Percentiles rank a stretch among this genome's conserved stretches.
Evolutionary conservation across 2,113 vertebrate genomes (phyloP).

Genomic region (Channa maculata): DNA sequence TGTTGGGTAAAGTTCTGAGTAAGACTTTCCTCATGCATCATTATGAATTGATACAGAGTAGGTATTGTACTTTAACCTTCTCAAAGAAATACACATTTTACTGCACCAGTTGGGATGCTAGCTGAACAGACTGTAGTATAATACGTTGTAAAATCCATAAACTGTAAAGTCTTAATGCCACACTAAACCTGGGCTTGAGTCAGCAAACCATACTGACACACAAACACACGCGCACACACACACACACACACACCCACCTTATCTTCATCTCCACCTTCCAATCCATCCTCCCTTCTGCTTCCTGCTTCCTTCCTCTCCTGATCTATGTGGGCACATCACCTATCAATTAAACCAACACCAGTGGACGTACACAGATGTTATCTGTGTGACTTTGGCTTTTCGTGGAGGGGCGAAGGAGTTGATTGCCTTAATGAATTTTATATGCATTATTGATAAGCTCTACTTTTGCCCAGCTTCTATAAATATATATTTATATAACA

Average conservation of each 20-base stretch:
- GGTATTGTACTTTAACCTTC: slow-evolving; percentile 16
- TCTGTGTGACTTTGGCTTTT: slow-evolving; percentile 29
- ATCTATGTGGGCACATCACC: slow-evolving; percentile 46
- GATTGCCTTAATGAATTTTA: slow-evolving; percentile 60
- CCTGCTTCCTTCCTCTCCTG: slow-evolving; percentile 48
- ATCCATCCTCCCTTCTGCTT: slow-evolving; percentile 16
- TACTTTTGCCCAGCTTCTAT: slow-evolving; percentile 43
- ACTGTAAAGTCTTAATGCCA: slow-evolving; percentile 54
- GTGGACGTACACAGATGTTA: slow-evolving; percentile 41
- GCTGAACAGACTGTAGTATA: slow-evolving; percentile 36
- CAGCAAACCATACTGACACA: slow-evolving; percentile 25
- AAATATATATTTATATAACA: slow-evolving; percentile 66
- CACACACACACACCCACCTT: slow-evolving; percentile 35
- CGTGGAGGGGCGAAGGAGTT: slow-evolving; percentile 15
- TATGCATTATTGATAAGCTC: slow-evolving; percentile 65
- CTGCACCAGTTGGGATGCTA: slow-evolving; percentile 18
- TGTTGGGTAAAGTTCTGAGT: neutral
- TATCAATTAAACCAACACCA: slow-evolving; percentile 56
- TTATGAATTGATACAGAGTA: neutral
- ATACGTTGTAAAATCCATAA: slow-evolving; percentile 46
- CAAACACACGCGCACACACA: slow-evolving; percentile 16
- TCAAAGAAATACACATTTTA: slow-evolving; percentile 29
- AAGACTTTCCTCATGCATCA: slow-evolving; percentile 12
- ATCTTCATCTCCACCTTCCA: slow-evolving; percentile 43
- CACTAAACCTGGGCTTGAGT: slow-evolving; percentile 56